Evolutionary conservation across 2,113 vertebrate genomes (phyloP), one percentile per base, ranked within the genome.

Genomic region (Marcusenius ussheri): DNA sequence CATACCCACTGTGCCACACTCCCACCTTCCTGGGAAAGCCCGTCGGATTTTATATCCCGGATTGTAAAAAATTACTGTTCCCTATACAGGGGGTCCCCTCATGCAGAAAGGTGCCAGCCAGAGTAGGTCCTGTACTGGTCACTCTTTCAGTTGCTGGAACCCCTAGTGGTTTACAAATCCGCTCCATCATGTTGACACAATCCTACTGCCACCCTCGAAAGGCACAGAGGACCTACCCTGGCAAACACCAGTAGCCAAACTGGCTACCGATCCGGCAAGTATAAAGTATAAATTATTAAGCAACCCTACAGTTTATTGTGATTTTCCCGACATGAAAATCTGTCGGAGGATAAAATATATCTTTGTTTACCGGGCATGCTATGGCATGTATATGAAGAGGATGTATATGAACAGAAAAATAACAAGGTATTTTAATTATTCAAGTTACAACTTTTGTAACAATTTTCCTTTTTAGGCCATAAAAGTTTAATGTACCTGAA

Each of bases 401-500:
- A 39, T 77, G 70, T 39, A 31, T 3, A 47, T n/a, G 46, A 49
- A 46, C 8, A 27, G 19, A 84, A 84, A 47, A 45, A 83, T 45
- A 83, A 42, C 31, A 42, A 83, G 42, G 10, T 5, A 56, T 53
- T 56, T 87, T 53, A 53, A 39, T 87, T 50, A 87, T 39, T 87
- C 85, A 56, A 31, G 31, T 9, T 84, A 11, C n/a, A 87, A 87
- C 27, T 53, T 46, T 56, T 31, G 6, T 56, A 21, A 51, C n/a
- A 35, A 35, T 56, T 87, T 10, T 53, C 11, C 13, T 19, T 35
- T 53, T 51, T 35, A 19, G 50, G 85, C 31, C 50, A 87, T 87
- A 53, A 53, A 56, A 49, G 45, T 53, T 87, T 87, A 39, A 87
- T 87, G 85, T 35, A 35, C 85, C n/a, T n/a, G 85, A 39, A 87